Conservation (phyloP, 2,113 vertebrate species). For the Indicator maculatus region DNA sequence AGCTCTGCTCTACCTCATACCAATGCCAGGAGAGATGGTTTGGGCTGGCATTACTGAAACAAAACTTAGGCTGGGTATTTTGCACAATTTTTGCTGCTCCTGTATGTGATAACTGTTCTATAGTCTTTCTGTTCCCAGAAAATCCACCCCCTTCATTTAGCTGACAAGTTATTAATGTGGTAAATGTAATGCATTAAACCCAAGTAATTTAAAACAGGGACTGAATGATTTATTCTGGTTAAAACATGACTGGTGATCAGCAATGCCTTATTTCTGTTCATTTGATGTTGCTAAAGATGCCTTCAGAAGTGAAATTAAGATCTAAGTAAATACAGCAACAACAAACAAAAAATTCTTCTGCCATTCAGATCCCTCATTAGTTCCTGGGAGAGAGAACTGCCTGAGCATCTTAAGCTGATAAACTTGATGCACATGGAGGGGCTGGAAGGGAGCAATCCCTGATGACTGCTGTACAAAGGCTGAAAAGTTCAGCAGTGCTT, state of each 20-base stretch:
- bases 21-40: neutral
- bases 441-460: neutral
- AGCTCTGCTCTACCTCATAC: neutral
- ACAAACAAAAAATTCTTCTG: neutral
- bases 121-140: neutral
- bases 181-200: neutral
- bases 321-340: neutral
- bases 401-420: neutral
- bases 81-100: neutral
- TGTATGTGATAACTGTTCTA: accelerated
- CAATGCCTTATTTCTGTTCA: neutral
- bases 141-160: neutral
- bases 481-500: neutral
- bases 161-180: neutral
- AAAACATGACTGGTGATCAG: neutral
- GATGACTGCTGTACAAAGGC: neutral
- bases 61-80: neutral
- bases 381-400: neutral
- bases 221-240: neutral
- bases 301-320: neutral
- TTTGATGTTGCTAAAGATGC: neutral
- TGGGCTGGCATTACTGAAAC: neutral
- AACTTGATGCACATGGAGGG: neutral
- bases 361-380: neutral
- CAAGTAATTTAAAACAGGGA: neutral